Evolutionary conservation across 2,888 invertebrate genomes (phyloP), one percentile per base, ranked within the genome.

Genomic region (Lydus trimaculatus): DNA sequence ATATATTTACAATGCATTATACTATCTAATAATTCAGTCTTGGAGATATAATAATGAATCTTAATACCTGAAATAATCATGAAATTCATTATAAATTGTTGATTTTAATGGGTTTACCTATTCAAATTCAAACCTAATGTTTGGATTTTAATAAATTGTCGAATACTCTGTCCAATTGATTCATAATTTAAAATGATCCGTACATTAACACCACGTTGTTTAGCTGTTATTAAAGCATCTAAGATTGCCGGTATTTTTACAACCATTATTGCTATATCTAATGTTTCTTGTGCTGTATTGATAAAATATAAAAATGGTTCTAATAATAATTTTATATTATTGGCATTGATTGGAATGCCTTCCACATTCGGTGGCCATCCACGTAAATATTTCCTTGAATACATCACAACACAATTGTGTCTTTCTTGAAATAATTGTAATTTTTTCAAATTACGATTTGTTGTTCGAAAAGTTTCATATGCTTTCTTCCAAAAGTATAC

Each of bases 1-100:
- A 82, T 82, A 71, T 77, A 84, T 74, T 84, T 84, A 63, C 80
- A 78, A 74, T 84, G 84, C 80, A 84, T 81, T 61, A 84, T 82
- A 66, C 77, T 79, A 31, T 74, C 71, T n/a, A 72, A 11, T 20
- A 66, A 61, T 28, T 67, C 33, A 25, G 63, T 72, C 58, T 74
- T 75, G n/a, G 77, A 72, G 6, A 82, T 66, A 68, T 77, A 82
- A 65, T 78, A 77, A 60, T 75, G 72, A 28, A 77, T 74, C 31
- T 74, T 62, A 28, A 78, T 67, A 61, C 81, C 81, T 77, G 69
- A 66, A 81, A 80, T 62, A 15, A n/a, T 17, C 2, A 33, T 8
- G 31, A 33, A 31, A 33, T 23, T 39, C 58, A 58, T 17, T n/a
- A n/a, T n/a, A 43, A 4, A 17, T 17, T 43, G 17, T 17, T 39